These are phyloP conservation scores for Plagodis pulveraria DNA, from an alignment of 2,888 invertebrate genomes.

Conservation along the genomic window DNA sequence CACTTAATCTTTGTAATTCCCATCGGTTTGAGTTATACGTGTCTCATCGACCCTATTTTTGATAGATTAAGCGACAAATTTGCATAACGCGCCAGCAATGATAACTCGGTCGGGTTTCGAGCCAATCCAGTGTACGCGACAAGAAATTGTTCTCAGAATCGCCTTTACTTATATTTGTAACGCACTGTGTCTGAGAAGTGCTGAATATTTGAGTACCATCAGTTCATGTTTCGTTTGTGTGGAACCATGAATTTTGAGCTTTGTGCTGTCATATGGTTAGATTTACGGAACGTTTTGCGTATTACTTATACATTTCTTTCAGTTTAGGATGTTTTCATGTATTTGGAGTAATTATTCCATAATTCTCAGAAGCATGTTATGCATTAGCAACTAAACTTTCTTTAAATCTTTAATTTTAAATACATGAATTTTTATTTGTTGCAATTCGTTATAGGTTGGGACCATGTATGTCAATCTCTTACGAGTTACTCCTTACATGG, in stretches of 20 bases:
- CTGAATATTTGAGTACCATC: constrained; percentile 64
- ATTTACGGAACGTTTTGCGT: constrained; percentile 24
- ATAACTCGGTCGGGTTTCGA: constrained; percentile 50
- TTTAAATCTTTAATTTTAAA: constrained; percentile 9
- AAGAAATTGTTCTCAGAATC: constrained; percentile 70
- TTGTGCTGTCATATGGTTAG: constrained; percentile 22
- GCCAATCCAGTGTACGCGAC: constrained; percentile 60
- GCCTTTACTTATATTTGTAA: constrained; percentile 59
- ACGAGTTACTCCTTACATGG: constrained; percentile 45
- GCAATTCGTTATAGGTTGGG: constrained; percentile 25
- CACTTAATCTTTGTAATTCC: constrained; percentile 64
- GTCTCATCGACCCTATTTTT: constrained; percentile 51
- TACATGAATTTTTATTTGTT: constrained; percentile 31
- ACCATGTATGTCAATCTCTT: constrained; percentile 21
- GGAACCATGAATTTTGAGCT: constrained; percentile 29
- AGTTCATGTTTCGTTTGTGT: constrained; percentile 32
- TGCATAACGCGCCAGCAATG: constrained; percentile 44
- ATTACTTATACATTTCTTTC: constrained; percentile 18
- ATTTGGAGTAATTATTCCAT: no score
- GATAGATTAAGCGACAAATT: constrained; percentile 49
- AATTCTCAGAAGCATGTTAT: no score
- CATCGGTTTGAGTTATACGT: constrained; percentile 41
- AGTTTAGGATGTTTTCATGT: constrained; percentile 4
- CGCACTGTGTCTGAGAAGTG: constrained; percentile 59
- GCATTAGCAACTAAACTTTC: no score